Percentiles rank a stretch among this genome's conserved stretches.
These are phyloP conservation scores for Nebria salina DNA, from an alignment of 2,888 invertebrate genomes.

Conservation along the genomic window DNA sequence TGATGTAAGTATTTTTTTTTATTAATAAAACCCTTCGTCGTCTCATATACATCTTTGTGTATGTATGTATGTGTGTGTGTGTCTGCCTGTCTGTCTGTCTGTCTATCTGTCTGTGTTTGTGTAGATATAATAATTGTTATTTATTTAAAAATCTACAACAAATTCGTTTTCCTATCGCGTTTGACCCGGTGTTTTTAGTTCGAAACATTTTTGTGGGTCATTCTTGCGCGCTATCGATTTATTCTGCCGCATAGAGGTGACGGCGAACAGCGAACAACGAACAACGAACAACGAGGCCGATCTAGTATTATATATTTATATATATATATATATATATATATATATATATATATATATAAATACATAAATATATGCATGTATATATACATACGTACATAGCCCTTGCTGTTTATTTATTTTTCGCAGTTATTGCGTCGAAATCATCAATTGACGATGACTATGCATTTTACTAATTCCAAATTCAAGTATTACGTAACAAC, in stretches of 20 bases:
- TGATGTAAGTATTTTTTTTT: conserved; percentile 59
- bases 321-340: too few species aligned
- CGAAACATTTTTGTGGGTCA: conserved; percentile 58
- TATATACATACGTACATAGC: conserved; percentile 3
- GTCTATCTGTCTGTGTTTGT: not conserved
- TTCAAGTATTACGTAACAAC: too few species aligned
- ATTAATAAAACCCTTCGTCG: not conserved
- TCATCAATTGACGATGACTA: not conserved
- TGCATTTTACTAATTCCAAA: too few species aligned
- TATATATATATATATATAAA: too few species aligned
- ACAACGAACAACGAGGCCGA: too few species aligned
- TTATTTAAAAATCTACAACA: too few species aligned
- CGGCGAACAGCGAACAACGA: conserved; percentile 50
- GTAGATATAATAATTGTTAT: too few species aligned
- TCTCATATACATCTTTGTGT: not conserved
- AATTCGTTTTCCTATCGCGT: not conserved
- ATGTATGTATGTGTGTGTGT: not conserved
- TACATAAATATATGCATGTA: not conserved
- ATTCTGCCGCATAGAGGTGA: conserved; percentile 62
- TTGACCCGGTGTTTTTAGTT: conserved; percentile 13
- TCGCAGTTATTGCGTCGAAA: not conserved
- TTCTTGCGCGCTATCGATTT: conserved; percentile 60
- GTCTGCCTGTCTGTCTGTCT: not conserved
- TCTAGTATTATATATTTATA: too few species aligned
- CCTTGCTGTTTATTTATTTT: not conserved